phyloP scores from a whole-genome alignment of 2,888 invertebrate genomes.

The Aethes cnicana region DNA sequence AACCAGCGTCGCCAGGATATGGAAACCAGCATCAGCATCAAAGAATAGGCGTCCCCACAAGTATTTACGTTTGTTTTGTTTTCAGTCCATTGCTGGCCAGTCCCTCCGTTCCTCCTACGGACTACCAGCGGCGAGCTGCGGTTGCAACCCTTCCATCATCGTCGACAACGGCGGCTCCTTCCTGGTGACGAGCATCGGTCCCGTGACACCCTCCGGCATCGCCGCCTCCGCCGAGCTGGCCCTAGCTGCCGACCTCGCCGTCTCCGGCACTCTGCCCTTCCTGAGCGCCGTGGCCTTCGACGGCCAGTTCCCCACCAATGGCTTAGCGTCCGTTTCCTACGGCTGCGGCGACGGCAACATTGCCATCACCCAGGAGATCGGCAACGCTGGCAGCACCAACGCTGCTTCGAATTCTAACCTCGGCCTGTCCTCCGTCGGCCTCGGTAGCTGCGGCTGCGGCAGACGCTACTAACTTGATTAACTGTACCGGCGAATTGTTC shows the following conservation, averaged over 20 bases:
- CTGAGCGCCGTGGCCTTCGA: constrained; percentile 47
- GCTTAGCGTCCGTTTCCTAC: constrained; percentile 49
- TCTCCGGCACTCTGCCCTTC: constrained; percentile 42
- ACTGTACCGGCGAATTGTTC: no score
- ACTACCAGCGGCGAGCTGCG: constrained; percentile 30
- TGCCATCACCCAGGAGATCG: constrained; percentile 45
- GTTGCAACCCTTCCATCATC: no score
- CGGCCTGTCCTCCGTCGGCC: constrained; percentile 40
- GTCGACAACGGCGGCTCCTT: no score
- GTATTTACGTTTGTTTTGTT: no score
- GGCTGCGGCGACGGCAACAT: constrained; percentile 51
- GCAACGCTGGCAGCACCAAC: no score
- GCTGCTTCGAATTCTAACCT: no score
- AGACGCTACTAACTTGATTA: no score
- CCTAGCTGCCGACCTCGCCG: constrained; percentile 43
- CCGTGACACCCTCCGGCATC: constrained; percentile 35
- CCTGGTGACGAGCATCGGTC: constrained; percentile 36
- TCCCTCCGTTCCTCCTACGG: constrained; percentile 36
- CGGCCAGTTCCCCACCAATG: constrained; percentile 50
- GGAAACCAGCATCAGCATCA: no score
- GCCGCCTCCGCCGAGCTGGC: constrained; percentile 36
- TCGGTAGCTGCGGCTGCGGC: constrained; percentile 33
- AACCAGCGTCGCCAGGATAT: no score
- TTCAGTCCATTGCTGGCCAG: constrained; percentile 32
- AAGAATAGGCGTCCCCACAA: no score